Evolutionary conservation across 2,113 vertebrate genomes (phyloP).

Genomic region (Epinephelus lanceolatus): DNA sequence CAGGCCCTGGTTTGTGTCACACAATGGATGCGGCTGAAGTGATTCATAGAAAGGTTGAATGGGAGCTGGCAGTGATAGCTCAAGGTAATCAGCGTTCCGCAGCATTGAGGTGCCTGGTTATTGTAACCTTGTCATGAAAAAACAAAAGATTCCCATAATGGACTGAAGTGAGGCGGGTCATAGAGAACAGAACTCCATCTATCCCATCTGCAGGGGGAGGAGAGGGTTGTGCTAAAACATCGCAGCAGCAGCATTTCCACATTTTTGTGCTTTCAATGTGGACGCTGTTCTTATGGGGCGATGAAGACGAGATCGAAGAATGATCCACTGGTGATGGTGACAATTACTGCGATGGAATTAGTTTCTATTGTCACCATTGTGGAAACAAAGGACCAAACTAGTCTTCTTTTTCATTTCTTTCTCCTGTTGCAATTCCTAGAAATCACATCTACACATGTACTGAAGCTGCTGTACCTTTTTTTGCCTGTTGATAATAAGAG

Average conservation of each 20-base stretch:
- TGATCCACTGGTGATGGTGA: background rate
- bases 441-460: background rate
- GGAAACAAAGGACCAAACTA: background rate
- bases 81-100: constrained; percentile 54
- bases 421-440: background rate
- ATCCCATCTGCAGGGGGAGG: background rate
- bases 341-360: background rate
- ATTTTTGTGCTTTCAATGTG: background rate
- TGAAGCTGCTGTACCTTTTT: no score
- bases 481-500: no score
- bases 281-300: background rate
- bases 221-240: background rate
- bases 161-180: constrained; percentile 11
- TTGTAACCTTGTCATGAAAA: constrained; percentile 57
- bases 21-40: constrained; percentile 24
- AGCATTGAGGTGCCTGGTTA: constrained; percentile 53
- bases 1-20: constrained; percentile 61
- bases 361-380: background rate
- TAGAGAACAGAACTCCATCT: constrained; percentile 9
- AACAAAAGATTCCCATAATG: constrained; percentile 58
- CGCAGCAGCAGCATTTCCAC: background rate
- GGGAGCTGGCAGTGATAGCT: constrained; percentile 54
- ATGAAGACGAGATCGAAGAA: background rate
- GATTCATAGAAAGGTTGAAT: constrained; percentile 51
- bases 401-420: background rate